Base-by-base conservation (phyloP, 2,797 vertebrate species). In the Centroberyx gerrardi region DNA sequence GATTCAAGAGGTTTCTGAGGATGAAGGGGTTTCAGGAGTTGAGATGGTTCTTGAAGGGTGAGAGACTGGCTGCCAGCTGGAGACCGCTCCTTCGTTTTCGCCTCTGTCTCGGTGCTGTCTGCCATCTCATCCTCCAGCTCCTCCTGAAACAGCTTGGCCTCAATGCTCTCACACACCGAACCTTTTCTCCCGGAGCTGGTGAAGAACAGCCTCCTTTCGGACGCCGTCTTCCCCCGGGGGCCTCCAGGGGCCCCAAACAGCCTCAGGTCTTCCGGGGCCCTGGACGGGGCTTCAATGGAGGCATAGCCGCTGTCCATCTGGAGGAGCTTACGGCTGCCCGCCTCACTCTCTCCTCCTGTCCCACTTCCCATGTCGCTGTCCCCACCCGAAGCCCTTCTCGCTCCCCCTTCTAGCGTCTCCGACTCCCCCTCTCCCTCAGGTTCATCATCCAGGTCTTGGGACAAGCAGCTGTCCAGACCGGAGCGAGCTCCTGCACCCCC, bases 301-400 rank as follows among this genome's bases (percentile, higher is more conserved):
- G 97, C 96, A 0, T 99, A 99, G 61, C 98, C 98, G 0, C 98
- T 99, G 94, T 99, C 98, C 98, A 99, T 99, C 93, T 99, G 98
- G 69, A 99, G 94, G 76, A 99, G 96, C 83, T 98, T 98, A 2
- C 98, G 95, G 0, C 95, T 95, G 36, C 95, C 95, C 0, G 93
- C 81, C 42, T 97, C 96, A 0, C 91, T 86, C 0, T 97, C 96
- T 78, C 84, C 92, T 44, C 78, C 88, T 12, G 68, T 91, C 62
- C 55, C 95, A 29, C 65, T 68, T 71, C 73, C 94, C 75, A 51
- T 44, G 28, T 88, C 89, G 8, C 55, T 74, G 38, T 88, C 80
- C 14, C 80, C 85, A 80, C 92, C 18, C 74, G 52, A 72, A 63
- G 92, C 74, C 60, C 84, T 90, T 81, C 84, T 87, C 54, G 55